phyloP scores from a whole-genome alignment of 2,797 vertebrate genomes.

The Lacerta agilis region DNA sequence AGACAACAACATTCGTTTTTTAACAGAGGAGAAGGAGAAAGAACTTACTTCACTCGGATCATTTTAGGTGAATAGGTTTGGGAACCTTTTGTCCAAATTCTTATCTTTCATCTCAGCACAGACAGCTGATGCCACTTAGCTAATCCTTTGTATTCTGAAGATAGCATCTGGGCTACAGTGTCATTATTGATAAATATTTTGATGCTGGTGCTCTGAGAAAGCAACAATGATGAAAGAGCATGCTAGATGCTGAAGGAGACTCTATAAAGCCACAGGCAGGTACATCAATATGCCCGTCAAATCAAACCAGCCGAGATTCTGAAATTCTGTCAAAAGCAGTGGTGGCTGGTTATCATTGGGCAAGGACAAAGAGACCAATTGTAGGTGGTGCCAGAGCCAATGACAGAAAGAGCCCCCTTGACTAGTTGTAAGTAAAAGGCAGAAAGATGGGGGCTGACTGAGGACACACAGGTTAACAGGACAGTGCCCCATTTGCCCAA shows the following conservation, averaged over 20 bases:
- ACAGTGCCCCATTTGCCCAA: too few species aligned
- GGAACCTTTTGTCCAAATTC: too few species aligned
- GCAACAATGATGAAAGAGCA: neutral
- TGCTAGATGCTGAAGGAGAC: neutral
- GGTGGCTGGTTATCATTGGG: too few species aligned
- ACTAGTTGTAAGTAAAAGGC: too few species aligned
- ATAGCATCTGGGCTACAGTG: neutral
- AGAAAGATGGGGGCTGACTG: too few species aligned
- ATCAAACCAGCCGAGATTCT: neutral
- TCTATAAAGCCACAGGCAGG: neutral
- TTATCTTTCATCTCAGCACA: constrained; percentile 18
- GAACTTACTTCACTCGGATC: neutral
- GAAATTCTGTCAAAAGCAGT: neutral
- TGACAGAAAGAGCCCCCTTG: too few species aligned
- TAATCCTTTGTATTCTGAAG: neutral
- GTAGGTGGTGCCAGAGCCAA: neutral
- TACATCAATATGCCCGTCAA: neutral
- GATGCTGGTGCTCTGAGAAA: neutral
- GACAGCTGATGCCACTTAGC: neutral
- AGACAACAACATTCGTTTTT: neutral
- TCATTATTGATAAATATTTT: neutral
- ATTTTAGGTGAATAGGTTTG: neutral
- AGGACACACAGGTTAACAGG: too few species aligned
- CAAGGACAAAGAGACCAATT: too few species aligned
- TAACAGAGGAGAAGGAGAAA: neutral